Conservation (phyloP, 2,888 invertebrate genomes). For the Taphrorychus bicolor region DNA sequence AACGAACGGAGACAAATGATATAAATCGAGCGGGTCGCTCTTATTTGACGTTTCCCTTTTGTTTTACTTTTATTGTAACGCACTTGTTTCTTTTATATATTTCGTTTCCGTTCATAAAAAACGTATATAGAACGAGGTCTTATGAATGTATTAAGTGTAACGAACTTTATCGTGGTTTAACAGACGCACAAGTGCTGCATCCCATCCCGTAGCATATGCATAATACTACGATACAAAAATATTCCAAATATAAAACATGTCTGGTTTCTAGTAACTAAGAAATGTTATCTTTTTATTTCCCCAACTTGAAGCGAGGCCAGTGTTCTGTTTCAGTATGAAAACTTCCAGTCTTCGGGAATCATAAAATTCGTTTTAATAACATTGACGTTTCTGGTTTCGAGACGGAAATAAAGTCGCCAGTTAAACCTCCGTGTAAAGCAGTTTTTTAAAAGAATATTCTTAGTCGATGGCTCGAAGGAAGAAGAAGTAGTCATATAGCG, state of each 20-base stretch:
- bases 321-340: conserved; percentile 27
- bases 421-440: neutral
- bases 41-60: conserved; percentile 32
- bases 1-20: conserved; percentile 33
- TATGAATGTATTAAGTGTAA: neutral
- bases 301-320: conserved; percentile 11
- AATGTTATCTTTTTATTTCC: conserved; percentile 41
- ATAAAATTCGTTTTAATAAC: conserved; percentile 32
- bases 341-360: conserved; percentile 29
- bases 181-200: conserved; percentile 11
- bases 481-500: neutral
- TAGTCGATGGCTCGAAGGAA: neutral
- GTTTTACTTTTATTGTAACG: conserved; percentile 15
- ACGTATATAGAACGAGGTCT: neutral
- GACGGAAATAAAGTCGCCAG: neutral
- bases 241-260: conserved; percentile 40
- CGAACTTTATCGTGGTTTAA: conserved; percentile 15
- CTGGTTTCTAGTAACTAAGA: conserved; percentile 34
- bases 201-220: conserved; percentile 1
- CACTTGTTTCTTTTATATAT: neutral
- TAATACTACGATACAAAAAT: neutral
- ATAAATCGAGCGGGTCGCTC: conserved; percentile 25
- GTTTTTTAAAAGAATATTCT: neutral
- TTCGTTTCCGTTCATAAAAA: neutral
- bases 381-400: conserved; percentile 20